Evolutionary conservation across 2,888 invertebrate genomes (phyloP).

Genomic region (Laothoe populi): DNA sequence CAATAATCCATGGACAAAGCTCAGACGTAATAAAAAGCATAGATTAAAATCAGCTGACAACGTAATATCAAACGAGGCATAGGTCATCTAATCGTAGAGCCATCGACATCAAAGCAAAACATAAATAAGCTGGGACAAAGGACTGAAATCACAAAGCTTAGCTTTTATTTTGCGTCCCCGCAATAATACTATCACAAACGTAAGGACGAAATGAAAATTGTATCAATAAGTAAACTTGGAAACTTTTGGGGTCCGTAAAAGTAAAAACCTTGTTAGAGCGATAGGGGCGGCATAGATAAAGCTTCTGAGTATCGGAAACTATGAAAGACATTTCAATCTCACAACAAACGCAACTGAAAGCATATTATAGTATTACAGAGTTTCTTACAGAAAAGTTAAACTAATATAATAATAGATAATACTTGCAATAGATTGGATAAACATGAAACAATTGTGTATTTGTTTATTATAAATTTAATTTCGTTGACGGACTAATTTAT

Average conservation of each 20-base stretch:
- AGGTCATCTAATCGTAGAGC: conserved; percentile 14
- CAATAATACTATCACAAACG: conserved; percentile 22
- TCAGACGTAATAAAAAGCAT: neutral
- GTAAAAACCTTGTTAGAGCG: no score
- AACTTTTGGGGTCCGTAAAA: neutral
- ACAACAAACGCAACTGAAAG: no score
- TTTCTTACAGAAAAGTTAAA: no score
- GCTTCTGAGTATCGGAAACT: no score
- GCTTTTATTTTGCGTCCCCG: conserved; percentile 19
- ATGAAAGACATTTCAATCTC: no score
- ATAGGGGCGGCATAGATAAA: no score
- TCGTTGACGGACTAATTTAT: no score
- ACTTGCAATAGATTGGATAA: no score
- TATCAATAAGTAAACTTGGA: conserved; percentile 18
- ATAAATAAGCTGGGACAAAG: conserved; percentile 15
- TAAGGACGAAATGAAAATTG: conserved; percentile 21
- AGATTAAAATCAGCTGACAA: conserved; percentile 12
- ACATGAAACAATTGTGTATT: no score
- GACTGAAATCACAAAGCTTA: conserved; percentile 19
- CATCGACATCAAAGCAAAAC: conserved; percentile 16
- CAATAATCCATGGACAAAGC: neutral
- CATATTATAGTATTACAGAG: no score
- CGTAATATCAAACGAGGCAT: conserved; percentile 4
- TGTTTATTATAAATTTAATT: no score
- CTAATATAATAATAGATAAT: no score